These are phyloP conservation scores for Hylyphantes graminicola DNA, from an alignment of 1,140 invertebrate species.

Conservation along the genomic window DNA sequence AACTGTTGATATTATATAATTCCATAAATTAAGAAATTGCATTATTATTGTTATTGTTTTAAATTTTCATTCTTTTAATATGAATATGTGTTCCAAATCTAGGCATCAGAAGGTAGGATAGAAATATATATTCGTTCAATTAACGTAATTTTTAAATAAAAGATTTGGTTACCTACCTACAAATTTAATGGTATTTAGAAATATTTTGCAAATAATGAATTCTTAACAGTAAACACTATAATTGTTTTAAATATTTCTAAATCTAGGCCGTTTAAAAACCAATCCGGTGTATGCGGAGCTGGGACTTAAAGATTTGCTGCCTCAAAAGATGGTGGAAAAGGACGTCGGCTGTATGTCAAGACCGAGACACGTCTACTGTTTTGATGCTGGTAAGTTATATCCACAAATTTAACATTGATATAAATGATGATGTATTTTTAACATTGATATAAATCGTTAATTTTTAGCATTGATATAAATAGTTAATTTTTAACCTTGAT, in stretches of 20 bases:
- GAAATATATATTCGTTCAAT: too few species aligned
- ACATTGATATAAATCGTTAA: too few species aligned
- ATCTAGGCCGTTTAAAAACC: conserved; percentile 63
- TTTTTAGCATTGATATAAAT: too few species aligned
- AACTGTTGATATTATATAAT: too few species aligned
- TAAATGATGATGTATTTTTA: too few species aligned
- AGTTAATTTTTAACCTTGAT: too few species aligned
- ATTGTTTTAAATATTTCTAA: conserved; percentile 7
- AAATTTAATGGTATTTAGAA: neutral
- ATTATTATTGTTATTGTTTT: too few species aligned
- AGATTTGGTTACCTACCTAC: neutral
- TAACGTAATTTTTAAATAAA: too few species aligned
- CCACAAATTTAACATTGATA: neutral
- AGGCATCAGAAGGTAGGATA: too few species aligned
- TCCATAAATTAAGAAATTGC: too few species aligned
- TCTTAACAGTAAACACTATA: neutral
- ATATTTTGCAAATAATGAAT: neutral
- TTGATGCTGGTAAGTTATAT: conserved; percentile 75
- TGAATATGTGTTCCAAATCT: too few species aligned
- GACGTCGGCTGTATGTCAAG: conserved; percentile 88
- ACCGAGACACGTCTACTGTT: conserved; percentile 84
- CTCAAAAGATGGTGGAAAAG: conserved; percentile 86
- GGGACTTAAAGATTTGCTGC: conserved; percentile 87
- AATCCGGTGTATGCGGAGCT: conserved; percentile 85
- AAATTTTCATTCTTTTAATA: too few species aligned